phyloP scores from a whole-genome alignment of 2,797 vertebrate genomes.

The Pseudopleuronectes americanus region DNA sequence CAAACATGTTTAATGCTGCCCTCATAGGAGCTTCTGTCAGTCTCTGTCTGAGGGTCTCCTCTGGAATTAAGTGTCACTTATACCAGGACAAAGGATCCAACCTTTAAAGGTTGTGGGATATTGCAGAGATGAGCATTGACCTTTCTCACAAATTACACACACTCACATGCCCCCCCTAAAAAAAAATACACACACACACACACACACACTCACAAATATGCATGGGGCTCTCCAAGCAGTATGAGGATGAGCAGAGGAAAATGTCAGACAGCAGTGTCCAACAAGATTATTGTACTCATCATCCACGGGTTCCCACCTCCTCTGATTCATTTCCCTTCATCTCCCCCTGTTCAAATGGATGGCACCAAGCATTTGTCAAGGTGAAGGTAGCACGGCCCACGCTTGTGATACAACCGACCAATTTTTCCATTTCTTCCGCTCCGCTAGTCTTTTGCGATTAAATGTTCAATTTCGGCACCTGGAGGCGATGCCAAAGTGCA shows the following conservation, averaged over 20 bases:
- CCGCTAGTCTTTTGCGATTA: constrained; percentile 68
- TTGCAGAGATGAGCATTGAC: constrained; percentile 81
- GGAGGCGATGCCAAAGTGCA: constrained; percentile 67
- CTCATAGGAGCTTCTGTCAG: constrained; percentile 27
- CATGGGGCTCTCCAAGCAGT: constrained; percentile 36
- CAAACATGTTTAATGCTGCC: constrained; percentile 33
- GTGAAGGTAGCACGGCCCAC: constrained; percentile 69
- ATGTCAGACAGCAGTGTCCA: constrained; percentile 78
- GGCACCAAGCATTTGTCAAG: constrained; percentile 79
- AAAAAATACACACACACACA: constrained; percentile 14
- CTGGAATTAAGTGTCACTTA: constrained; percentile 76
- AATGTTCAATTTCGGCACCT: constrained; percentile 67
- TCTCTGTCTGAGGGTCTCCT: constrained; percentile 41
- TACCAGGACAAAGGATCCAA: constrained; percentile 76
- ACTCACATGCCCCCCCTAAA: constrained; percentile 1
- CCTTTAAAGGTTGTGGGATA: constrained; percentile 83
- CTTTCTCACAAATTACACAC: constrained; percentile 76
- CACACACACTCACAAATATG: constrained; percentile 48
- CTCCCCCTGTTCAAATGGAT: constrained; percentile 67
- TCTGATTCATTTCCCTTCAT: constrained; percentile 74
- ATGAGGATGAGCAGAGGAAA: constrained; percentile 65
- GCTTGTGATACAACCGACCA: constrained; percentile 64
- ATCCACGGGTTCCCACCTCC: constrained; percentile 68
- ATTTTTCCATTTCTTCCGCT: constrained; percentile 74
- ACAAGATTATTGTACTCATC: constrained; percentile 83